Conservation (phyloP, 2,797 vertebrate species). For the Mus spretus region DNA sequence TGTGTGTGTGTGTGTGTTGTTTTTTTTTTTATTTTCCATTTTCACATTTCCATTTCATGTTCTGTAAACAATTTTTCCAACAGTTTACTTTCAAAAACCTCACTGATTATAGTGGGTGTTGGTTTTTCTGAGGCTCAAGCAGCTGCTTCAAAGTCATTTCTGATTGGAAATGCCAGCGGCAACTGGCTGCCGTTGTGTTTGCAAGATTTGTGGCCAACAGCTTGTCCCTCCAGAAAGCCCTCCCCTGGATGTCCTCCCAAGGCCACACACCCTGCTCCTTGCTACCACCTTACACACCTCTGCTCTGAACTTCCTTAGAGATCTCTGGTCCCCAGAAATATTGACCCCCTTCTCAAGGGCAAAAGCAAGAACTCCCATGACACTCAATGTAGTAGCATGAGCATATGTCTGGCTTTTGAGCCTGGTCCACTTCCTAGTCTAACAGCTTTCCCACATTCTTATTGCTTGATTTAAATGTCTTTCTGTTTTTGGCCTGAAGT, state of each 20-base stretch:
- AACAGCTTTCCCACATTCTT: background rate
- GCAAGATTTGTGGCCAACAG: slow-evolving; percentile 79
- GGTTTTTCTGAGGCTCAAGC: slow-evolving; percentile 77
- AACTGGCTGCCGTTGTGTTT: slow-evolving; percentile 61
- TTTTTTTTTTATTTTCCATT: slow-evolving; percentile 84
- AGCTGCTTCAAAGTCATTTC: slow-evolving; percentile 79
- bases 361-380: background rate
- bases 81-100: slow-evolving; percentile 82
- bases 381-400: background rate
- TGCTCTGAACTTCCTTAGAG: background rate
- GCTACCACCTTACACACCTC: background rate
- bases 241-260: background rate
- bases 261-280: background rate
- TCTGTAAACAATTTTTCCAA: slow-evolving; percentile 81
- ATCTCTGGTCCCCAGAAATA: background rate
- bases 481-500: slow-evolving; percentile 47
- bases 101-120: slow-evolving; percentile 81
- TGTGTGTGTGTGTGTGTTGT: slow-evolving; percentile 26
- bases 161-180: slow-evolving; percentile 78
- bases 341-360: background rate
- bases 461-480: slow-evolving; percentile 20
- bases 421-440: background rate
- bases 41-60: slow-evolving; percentile 80
- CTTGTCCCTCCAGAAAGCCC: slow-evolving; percentile 65
- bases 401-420: background rate